Base-by-base conservation (phyloP, 2,888 invertebrate genomes). In the Pristionchus arcanus region DNA sequence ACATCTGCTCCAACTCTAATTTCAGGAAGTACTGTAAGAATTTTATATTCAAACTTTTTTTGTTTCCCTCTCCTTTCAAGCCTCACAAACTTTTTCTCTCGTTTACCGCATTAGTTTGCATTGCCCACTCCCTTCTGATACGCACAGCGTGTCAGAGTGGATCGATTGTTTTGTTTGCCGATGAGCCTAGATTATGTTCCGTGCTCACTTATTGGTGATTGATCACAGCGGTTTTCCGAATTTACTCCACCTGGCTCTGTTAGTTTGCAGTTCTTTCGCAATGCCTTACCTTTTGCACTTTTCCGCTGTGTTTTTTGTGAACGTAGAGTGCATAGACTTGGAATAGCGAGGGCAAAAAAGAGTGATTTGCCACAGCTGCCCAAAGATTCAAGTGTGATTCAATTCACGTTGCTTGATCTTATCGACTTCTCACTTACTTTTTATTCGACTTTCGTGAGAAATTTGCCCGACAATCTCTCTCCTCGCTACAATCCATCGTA, bases 321-420 rank as follows among this genome's bases (percentile, higher is more conserved):
- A 68, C 2, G 37, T 19, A 74, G 37, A 74, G 37, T 21, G 37
- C 25, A 74, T 16, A 55, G 25, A 37, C 9, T 37, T 71, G 28
- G 1, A 16, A 31, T 19, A 71, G 13, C 2, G 34, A 2, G 4
- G 19, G 7, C 1, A 21, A 16, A 37, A 37, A 31, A 16, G 16
- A 34, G 5, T 71, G 71, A 71, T 0, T 5, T 34, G 71, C 31
- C 71, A 31, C 71, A 37, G 71, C 37, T 74, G 37, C 37, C 7
- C 37, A 74, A 74, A 37, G 74, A 74, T 74, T 34, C 31, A 31
- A 15, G 68, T 37, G 74, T 74, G 74, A 74, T 28, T 74, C 74
- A 74, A 9, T 21, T 63, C 25, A 4, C 55, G 4, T 63, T 16
- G 37, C 37, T 21, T 74, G 68, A 71, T 28, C n/a, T 63, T 63